Evolutionary conservation across 2,888 invertebrate species (phyloP).

Genomic region (Melikaiella ostensackeni): DNA sequence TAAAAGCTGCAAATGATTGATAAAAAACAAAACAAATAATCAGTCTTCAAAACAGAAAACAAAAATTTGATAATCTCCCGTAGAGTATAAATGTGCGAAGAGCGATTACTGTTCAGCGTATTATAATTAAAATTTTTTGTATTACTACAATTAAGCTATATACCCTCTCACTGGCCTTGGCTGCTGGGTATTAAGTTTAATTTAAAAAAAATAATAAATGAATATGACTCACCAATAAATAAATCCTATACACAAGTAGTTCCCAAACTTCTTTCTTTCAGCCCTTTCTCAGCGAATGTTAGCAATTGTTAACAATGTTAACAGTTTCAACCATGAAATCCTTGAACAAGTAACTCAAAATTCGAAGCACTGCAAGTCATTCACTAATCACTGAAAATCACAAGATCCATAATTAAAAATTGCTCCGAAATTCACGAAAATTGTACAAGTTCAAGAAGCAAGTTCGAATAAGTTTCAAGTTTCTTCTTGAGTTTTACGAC

Average conservation of each 20-base stretch:
- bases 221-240: not conserved
- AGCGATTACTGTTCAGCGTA: too few relatives aligned
- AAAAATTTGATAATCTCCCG: too few relatives aligned
- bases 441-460: not conserved
- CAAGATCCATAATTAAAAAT: constrained; percentile 13
- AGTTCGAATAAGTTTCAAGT: not conserved
- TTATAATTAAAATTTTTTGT: too few relatives aligned
- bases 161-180: too few relatives aligned
- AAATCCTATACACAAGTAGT: not conserved
- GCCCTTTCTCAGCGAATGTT: not conserved
- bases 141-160: too few relatives aligned
- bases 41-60: too few relatives aligned
- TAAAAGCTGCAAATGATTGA: too few relatives aligned
- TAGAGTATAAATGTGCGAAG: too few relatives aligned
- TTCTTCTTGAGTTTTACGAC: not conserved
- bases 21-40: too few relatives aligned
- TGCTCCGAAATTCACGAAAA: not conserved
- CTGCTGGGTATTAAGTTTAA: too few relatives aligned
- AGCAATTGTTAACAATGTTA: too few relatives aligned
- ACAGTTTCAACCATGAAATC: not conserved
- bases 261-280: not conserved
- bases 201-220: too few relatives aligned
- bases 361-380: constrained; percentile 31
- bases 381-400: constrained; percentile 32
- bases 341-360: constrained; percentile 18